Evolutionary conservation across 2,113 vertebrate species (phyloP).

Genomic region (Thamnophis sirtalis): DNA sequence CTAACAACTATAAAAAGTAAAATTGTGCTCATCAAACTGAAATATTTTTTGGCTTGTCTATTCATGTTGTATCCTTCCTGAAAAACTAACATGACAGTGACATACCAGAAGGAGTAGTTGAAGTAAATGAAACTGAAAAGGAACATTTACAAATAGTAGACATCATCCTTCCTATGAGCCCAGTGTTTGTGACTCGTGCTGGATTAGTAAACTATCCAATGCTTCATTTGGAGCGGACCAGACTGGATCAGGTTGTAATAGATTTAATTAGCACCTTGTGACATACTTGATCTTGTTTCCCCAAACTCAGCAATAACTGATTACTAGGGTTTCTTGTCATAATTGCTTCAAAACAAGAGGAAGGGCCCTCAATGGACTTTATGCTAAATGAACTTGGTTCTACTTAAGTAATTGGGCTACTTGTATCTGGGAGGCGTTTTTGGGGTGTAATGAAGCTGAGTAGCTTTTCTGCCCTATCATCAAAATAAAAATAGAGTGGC

Average conservation of each 20-base stretch:
- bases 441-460: not conserved
- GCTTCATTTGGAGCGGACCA: not conserved
- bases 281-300: not conserved
- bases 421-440: not conserved
- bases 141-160: not conserved
- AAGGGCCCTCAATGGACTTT: constrained; percentile 30
- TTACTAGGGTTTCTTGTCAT: constrained; percentile 23
- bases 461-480: constrained; percentile 20
- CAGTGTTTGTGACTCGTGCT: not conserved
- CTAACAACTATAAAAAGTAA: not conserved
- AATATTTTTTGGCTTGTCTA: not conserved
- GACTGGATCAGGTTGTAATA: not conserved
- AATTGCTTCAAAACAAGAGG: constrained; percentile 35
- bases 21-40: not conserved
- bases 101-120: not conserved
- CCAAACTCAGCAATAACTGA: constrained; percentile 2
- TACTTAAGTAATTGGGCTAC: constrained; percentile 29
- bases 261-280: not conserved
- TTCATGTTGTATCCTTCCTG: not conserved
- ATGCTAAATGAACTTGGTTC: constrained; percentile 43
- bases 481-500: constrained; percentile 50
- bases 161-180: not conserved
- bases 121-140: not conserved
- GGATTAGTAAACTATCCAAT: not conserved
- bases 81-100: not conserved